Base-by-base conservation (phyloP, 2,113 vertebrate species). In the Campylomormyrus numenius region DNA sequence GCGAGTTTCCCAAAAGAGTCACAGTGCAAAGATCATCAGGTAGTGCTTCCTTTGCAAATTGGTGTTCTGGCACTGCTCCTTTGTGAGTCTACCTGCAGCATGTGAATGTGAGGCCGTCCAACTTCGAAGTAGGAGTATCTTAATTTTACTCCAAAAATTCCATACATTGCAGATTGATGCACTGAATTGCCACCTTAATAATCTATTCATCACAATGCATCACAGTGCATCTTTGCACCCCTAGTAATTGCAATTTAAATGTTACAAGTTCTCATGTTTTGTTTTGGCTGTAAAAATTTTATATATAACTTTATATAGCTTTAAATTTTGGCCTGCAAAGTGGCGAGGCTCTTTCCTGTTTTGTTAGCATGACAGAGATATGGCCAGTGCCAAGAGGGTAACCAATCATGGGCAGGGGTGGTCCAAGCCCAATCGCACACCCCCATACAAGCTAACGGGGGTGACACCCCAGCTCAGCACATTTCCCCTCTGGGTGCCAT, bases 381-480 rank as follows among this genome's bases (percentile, higher is more conserved):
- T 39, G 74, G 15, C 10, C 83, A 45, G 83, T 48, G 45, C 11
- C n/a, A 4, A 85, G n/a, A 50, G 49, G 48, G 46, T 21, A 31
- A 5, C n/a, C 8, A 21, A 89, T 96, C 91, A 95, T 45, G 89
- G 39, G 85, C 97, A 98, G 93, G 95, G 96, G 91, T 94, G 93
- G 89, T 97, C 95, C 2, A 89, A 85, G 49, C 95, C 95, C 91
- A 98, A 94, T 2, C 95, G 91, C 48, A 98, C 96, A 0, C 97
- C 97, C 0, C 97, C 97, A 0, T 93, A 94, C 3, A 97, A 92
- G 35, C 93, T 94, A 85, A 97, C 93, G 21, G 92, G 88, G 0
- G 95, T 96, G 11, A 93, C 90, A 10, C 96, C 97, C 97, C 97
- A 97, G 24, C 94, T 96, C 21, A 97, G 80, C 53, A 97, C 90